These are phyloP conservation scores for Drosophila demipolita DNA, from an alignment of 2,888 invertebrate genomes.

Conservation along the genomic window DNA sequence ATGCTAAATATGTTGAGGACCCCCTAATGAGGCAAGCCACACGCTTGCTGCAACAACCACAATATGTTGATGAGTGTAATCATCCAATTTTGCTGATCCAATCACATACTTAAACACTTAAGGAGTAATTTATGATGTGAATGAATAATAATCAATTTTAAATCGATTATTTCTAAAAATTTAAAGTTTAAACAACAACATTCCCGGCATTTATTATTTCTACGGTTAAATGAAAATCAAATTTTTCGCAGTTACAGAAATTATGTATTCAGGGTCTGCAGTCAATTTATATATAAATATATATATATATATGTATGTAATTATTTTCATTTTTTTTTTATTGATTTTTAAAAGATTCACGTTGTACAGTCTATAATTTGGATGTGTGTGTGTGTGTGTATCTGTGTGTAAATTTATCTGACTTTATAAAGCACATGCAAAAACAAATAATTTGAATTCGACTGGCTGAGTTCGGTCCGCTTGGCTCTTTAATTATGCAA, in stretches of 20 bases:
- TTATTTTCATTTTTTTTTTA: background rate
- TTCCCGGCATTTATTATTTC: background rate
- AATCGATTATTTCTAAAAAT: background rate
- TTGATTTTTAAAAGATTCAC: constrained; percentile 25
- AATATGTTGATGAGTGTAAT: background rate
- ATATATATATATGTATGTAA: background rate
- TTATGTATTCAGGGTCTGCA: constrained; percentile 2
- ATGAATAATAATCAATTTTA: background rate
- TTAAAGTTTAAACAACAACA: background rate
- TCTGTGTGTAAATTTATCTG: constrained; percentile 32
- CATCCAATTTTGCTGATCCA: background rate
- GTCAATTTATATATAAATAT: background rate
- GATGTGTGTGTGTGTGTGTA: background rate
- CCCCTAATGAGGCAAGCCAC: constrained; percentile 34
- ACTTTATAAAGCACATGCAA: constrained; percentile 39
- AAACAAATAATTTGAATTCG: constrained; percentile 35
- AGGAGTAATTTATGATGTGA: background rate
- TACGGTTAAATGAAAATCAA: background rate
- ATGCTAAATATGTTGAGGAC: constrained; percentile 56
- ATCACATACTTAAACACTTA: background rate
- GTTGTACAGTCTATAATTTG: constrained; percentile 13
- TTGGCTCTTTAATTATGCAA: constrained; percentile 64
- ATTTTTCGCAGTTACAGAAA: constrained; percentile 16
- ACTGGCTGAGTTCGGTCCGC: constrained; percentile 42
- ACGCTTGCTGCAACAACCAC: background rate